Conservation (phyloP, 2,888 invertebrate genomes). For the Acrocera orbiculus region DNA sequence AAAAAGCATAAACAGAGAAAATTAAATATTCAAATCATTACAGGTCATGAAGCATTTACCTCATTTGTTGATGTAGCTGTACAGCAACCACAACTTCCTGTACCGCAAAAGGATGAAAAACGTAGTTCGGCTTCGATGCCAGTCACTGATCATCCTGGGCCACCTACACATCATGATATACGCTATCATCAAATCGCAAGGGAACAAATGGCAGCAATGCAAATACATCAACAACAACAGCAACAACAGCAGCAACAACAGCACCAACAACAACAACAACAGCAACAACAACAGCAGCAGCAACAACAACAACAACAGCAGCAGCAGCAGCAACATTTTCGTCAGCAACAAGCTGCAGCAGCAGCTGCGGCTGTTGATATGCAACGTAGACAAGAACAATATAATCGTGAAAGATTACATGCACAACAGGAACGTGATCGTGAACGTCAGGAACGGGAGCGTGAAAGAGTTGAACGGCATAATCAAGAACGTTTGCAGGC, state of each 20-base stretch:
- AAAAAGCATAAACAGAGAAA: too few species aligned
- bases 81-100: constrained; percentile 73
- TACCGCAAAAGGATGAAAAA: constrained; percentile 41
- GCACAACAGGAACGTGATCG: constrained; percentile 27
- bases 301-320: constrained; percentile 14
- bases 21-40: constrained; percentile 5
- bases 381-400: constrained; percentile 21
- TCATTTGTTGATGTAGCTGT: constrained; percentile 84
- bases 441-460: constrained; percentile 21
- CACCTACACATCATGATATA: constrained; percentile 25
- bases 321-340: constrained; percentile 18
- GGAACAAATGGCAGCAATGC: constrained; percentile 32
- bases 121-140: constrained; percentile 15
- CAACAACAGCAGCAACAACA: constrained; percentile 20
- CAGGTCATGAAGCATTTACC: constrained; percentile 70
- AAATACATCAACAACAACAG: constrained; percentile 28
- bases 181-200: constrained; percentile 34
- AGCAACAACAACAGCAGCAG: constrained; percentile 14
- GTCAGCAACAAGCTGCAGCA: constrained; percentile 19
- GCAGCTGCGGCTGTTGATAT: constrained; percentile 17
- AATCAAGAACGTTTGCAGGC: constrained; percentile 23
- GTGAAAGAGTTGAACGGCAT: constrained; percentile 21
- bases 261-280: constrained; percentile 23
- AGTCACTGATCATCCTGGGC: constrained; percentile 14
- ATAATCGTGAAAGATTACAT: constrained; percentile 18